Evolutionary conservation across 2,113 vertebrate genomes (phyloP).

Genomic region (Gopherus evgoodei): DNA sequence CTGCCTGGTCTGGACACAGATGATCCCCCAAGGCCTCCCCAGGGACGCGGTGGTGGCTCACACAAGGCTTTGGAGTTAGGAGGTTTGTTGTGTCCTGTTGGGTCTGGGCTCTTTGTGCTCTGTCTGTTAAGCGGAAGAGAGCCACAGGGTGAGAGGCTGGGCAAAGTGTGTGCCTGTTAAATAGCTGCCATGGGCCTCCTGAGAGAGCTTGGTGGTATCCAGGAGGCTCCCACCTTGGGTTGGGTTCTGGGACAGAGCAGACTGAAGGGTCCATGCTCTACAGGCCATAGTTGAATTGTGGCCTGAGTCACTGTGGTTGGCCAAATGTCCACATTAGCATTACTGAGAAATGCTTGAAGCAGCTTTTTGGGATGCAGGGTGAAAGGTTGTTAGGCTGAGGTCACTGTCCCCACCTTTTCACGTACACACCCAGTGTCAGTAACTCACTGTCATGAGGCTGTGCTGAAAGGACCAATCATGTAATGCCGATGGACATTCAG

Average conservation of each 20-base stretch:
- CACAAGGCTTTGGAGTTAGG: not conserved
- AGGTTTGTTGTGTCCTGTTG: not conserved
- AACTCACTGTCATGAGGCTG: not conserved
- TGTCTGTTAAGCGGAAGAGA: not conserved
- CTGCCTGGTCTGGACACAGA: not conserved
- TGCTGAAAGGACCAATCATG: not conserved
- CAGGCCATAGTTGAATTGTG: not conserved
- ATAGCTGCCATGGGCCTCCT: not conserved
- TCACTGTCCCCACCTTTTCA: not conserved
- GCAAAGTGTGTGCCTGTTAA: not conserved
- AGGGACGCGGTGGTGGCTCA: not conserved
- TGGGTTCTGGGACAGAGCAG: not conserved
- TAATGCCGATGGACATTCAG: not conserved
- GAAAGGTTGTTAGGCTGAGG: not conserved
- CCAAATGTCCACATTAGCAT: not conserved
- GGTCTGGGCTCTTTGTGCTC: not conserved
- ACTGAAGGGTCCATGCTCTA: not conserved
- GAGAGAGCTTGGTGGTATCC: not conserved
- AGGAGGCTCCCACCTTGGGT: not conserved
- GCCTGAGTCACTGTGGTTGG: not conserved
- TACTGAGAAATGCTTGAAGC: not conserved
- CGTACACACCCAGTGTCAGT: not conserved
- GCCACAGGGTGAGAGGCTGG: not conserved
- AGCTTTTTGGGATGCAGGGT: not conserved
- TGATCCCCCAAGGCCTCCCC: not conserved